Evolutionary conservation across 2,113 vertebrate species (phyloP).

Genomic region (Typhlomys cinereus): DNA sequence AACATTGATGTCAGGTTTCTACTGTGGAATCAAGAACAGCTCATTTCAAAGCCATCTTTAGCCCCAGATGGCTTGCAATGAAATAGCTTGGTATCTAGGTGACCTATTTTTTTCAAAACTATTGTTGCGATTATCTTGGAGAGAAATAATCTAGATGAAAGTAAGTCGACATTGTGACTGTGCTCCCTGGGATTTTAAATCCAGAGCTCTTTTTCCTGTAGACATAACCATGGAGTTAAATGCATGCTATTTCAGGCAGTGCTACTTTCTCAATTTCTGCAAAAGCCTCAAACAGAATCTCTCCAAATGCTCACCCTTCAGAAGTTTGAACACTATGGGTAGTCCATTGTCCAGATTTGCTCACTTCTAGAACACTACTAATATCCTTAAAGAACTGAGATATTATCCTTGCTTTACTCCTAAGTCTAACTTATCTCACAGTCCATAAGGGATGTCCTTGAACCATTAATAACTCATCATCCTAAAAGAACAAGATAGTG

Average conservation of each 20-base stretch:
- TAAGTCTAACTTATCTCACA: not conserved
- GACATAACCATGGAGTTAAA: not conserved
- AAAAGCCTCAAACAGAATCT: not conserved
- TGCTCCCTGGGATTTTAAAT: not conserved
- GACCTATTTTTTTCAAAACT: constrained; percentile 73
- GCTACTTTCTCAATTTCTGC: not conserved
- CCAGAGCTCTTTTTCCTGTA: not conserved
- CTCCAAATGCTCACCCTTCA: not conserved
- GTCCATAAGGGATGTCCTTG: not conserved
- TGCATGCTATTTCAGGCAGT: not conserved
- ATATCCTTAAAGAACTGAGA: not conserved
- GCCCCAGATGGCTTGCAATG: constrained; percentile 62
- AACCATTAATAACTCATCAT: not conserved
- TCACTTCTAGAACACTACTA: not conserved
- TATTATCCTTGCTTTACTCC: not conserved
- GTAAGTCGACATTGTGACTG: not conserved
- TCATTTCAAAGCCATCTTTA: constrained; percentile 52
- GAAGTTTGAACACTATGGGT: not conserved
- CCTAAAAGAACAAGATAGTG: not conserved
- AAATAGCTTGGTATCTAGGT: constrained; percentile 74
- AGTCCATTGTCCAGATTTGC: not conserved
- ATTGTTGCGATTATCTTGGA: constrained; percentile 48
- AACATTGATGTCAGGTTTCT: constrained; percentile 43
- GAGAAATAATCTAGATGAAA: constrained; percentile 50
- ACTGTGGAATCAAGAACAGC: constrained; percentile 13